A percentile compares a stretch with the other conserved stretches of the same genome.
Evolutionary conservation across 2,797 vertebrate species (phyloP).

Genomic region (Thalassophryne amazonica): DNA sequence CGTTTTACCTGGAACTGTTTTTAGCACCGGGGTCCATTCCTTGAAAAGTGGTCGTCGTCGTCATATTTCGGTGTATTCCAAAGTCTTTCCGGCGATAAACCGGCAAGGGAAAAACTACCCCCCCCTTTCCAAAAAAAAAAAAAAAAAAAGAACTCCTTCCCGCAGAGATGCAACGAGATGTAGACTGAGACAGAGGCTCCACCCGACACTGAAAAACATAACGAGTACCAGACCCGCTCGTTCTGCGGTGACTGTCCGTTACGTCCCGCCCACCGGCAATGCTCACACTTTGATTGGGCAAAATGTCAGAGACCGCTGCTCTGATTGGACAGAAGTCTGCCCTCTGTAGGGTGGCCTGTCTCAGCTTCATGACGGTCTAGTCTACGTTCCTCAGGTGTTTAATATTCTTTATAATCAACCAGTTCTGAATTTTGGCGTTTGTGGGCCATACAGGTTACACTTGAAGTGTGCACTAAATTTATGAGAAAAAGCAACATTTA

Average conservation of each 20-base stretch:
- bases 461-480: no score
- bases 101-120: constrained; percentile 43
- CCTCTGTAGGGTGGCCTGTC: no score
- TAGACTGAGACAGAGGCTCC: constrained; percentile 75
- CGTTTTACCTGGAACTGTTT: constrained; percentile 82
- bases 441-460: no score
- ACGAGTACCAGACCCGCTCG: constrained; percentile 41
- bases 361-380: no score
- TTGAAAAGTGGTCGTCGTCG: constrained; percentile 80
- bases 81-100: constrained; percentile 19
- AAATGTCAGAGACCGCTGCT: background rate
- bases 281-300: constrained; percentile 62
- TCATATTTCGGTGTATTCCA: constrained; percentile 67
- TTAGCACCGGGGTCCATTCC: constrained; percentile 79
- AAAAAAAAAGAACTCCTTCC: constrained; percentile 31
- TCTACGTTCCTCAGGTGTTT: no score
- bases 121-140: constrained; percentile 22
- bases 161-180: constrained; percentile 59
- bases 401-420: no score
- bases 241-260: constrained; percentile 66
- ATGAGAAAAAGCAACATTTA: no score
- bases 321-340: constrained; percentile 17
- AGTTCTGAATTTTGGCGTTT: no score
- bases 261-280: constrained; percentile 51
- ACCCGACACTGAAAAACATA: constrained; percentile 74